These are phyloP conservation scores for Pteromalus puparum DNA, from an alignment of 1,140 invertebrate species.

Conservation along the genomic window DNA sequence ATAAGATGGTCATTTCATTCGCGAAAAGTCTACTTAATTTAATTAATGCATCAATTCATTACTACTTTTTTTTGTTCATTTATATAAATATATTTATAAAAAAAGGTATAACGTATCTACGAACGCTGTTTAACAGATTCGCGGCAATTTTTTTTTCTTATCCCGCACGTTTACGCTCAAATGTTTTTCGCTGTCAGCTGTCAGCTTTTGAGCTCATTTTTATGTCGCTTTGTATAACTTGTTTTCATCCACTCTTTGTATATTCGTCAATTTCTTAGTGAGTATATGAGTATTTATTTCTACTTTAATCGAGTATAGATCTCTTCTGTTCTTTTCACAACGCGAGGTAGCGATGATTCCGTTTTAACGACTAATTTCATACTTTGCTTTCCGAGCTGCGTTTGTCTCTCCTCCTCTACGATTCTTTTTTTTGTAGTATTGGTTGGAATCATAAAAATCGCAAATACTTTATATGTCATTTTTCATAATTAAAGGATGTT, in stretches of 20 bases:
- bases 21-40: constrained; percentile 1
- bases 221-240: not conserved
- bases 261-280: not conserved
- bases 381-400: not conserved
- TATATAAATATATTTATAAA: constrained; percentile 10
- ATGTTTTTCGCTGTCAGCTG: not conserved
- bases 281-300: constrained; percentile 25
- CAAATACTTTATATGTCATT: constrained; percentile 11
- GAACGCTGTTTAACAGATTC: constrained; percentile 38
- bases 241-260: not conserved
- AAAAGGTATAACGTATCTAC: constrained; percentile 1
- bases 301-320: constrained; percentile 10
- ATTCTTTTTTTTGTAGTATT: not conserved
- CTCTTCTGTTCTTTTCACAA: constrained; percentile 14
- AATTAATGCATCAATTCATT: constrained; percentile 5
- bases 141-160: not conserved
- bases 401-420: not conserved
- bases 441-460: constrained; percentile 2
- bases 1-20: not conserved
- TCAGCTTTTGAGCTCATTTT: not conserved
- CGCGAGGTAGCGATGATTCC: constrained; percentile 35
- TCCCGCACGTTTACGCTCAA: not conserved
- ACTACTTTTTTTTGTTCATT: not conserved
- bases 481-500: constrained; percentile 10
- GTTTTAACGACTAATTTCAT: not conserved